A percentile compares a stretch with the other conserved stretches of the same genome.
phyloP scores from a whole-genome alignment of 2,888 invertebrate genomes.

The Xiphydria camelus region DNA sequence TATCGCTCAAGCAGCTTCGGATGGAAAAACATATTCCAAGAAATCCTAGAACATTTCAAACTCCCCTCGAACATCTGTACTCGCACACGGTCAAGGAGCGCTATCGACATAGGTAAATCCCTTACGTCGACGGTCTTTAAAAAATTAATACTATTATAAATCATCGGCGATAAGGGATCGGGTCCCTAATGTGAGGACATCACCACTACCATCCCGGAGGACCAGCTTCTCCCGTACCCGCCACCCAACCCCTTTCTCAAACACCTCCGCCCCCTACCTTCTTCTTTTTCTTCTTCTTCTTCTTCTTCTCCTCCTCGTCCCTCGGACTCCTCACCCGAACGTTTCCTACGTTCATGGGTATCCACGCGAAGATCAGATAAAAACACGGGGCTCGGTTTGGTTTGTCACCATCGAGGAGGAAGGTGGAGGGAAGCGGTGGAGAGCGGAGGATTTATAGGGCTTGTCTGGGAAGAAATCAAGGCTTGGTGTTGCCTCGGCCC shows the following conservation, averaged over 20 bases:
- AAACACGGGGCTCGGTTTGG: constrained; percentile 34
- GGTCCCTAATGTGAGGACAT: constrained; percentile 45
- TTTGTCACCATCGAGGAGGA: constrained; percentile 36
- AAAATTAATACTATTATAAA: constrained; percentile 40
- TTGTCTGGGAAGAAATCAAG: constrained; percentile 42
- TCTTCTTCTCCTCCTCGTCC: constrained; percentile 7
- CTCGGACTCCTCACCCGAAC: constrained; percentile 18
- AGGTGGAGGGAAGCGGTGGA: constrained; percentile 10
- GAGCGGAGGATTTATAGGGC: constrained; percentile 39
- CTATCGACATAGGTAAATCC: constrained; percentile 31
- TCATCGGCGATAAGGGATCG: constrained; percentile 43
- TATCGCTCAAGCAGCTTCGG: too few relatives aligned
- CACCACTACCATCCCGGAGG: constrained; percentile 34
- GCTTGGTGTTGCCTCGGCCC: constrained; percentile 36
- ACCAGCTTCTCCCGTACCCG: constrained; percentile 7
- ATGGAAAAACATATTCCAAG: too few relatives aligned
- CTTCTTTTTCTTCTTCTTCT: constrained; percentile 1
- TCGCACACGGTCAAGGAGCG: constrained; percentile 15
- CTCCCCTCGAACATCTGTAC: too few relatives aligned
- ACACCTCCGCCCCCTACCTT: constrained; percentile 13
- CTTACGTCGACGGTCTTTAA: constrained; percentile 37
- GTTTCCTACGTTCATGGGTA: constrained; percentile 33
- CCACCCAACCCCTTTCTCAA: constrained; percentile 28
- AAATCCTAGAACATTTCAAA: too few relatives aligned
- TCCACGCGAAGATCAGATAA: constrained; percentile 41